Conservation (phyloP, 2,113 vertebrate species). For the Nothobranchius kuhntae region DNA sequence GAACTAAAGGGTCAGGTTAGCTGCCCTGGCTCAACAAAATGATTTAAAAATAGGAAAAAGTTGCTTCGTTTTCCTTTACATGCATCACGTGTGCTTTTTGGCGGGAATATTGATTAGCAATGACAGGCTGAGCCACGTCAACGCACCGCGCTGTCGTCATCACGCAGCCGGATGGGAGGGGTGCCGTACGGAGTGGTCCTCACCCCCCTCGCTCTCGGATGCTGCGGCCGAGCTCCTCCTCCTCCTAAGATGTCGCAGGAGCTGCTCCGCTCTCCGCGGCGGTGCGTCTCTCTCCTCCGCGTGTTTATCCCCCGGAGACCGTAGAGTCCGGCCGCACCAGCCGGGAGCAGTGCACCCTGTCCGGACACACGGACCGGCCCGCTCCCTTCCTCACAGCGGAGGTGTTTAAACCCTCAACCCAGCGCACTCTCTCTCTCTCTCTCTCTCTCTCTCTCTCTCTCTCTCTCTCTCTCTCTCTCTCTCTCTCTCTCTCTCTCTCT, state of each 20-base stretch:
- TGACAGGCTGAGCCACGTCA: neutral
- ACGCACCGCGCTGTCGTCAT: slow-evolving; percentile 55
- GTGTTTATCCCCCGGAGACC: no score
- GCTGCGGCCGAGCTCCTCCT: slow-evolving; percentile 68
- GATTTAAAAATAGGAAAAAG: no score
- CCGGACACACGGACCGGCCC: slow-evolving; percentile 20
- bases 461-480: slow-evolving; percentile 4
- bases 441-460: slow-evolving; percentile 25
- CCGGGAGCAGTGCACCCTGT: slow-evolving; percentile 5
- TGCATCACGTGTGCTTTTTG: no score
- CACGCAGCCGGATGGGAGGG: slow-evolving; percentile 32
- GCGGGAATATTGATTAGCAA: no score
- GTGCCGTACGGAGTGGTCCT: slow-evolving; percentile 47
- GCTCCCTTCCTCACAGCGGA: slow-evolving; percentile 22
- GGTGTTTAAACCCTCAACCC: slow-evolving; percentile 62
- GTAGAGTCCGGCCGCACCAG: slow-evolving; percentile 3
- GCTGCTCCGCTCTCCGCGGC: slow-evolving; percentile 48
- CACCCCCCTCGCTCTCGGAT: slow-evolving; percentile 60
- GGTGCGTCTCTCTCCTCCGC: neutral
- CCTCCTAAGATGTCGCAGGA: slow-evolving; percentile 74
- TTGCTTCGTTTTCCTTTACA: no score
- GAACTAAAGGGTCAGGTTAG: no score
- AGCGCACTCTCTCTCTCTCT: slow-evolving; percentile 45
- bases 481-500: neutral
- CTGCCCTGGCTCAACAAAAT: no score